These are phyloP conservation scores for Drosophila hamatofila DNA, from an alignment of 2,888 invertebrate genomes.

Conservation along the genomic window DNA sequence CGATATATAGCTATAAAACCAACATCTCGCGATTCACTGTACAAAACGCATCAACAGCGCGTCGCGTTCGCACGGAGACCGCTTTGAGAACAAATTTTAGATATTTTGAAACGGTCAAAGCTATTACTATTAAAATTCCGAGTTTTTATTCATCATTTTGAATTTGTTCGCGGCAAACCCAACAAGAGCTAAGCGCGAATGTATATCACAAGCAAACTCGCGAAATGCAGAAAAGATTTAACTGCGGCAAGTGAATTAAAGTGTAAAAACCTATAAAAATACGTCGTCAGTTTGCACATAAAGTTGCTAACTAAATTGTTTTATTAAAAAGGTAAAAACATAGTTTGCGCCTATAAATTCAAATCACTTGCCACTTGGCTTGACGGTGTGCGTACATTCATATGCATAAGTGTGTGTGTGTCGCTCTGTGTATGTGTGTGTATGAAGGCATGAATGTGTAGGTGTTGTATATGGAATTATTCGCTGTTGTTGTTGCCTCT, in stretches of 20 bases:
- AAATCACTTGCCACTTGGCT: constrained; percentile 27
- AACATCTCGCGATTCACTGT: constrained; percentile 36
- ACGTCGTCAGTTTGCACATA: constrained; percentile 44
- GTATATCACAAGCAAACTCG: constrained; percentile 34
- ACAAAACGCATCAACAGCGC: constrained; percentile 63
- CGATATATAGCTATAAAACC: constrained; percentile 25
- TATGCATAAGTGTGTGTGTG: constrained; percentile 34
- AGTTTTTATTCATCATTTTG: constrained; percentile 26
- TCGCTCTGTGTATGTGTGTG: constrained; percentile 20
- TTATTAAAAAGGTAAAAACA: constrained; percentile 48
- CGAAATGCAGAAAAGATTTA: constrained; percentile 63
- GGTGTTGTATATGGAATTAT: constrained; percentile 51
- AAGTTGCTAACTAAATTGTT: constrained; percentile 55
- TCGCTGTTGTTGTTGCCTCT: constrained; percentile 11
- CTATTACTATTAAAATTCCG: constrained; percentile 26
- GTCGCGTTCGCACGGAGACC: constrained; percentile 58
- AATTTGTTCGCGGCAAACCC: constrained; percentile 19
- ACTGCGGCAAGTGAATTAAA: constrained; percentile 57
- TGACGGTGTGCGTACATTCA: constrained; percentile 32
- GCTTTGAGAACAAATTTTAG: constrained; percentile 34
- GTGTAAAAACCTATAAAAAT: constrained; percentile 48
- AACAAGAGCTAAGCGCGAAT: constrained; percentile 32
- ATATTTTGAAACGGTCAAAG: constrained; percentile 41
- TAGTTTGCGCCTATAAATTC: constrained; percentile 16
- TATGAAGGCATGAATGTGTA: constrained; percentile 26